Base-by-base conservation (phyloP, 2,797 vertebrate species). In the Caiman crocodilus region DNA sequence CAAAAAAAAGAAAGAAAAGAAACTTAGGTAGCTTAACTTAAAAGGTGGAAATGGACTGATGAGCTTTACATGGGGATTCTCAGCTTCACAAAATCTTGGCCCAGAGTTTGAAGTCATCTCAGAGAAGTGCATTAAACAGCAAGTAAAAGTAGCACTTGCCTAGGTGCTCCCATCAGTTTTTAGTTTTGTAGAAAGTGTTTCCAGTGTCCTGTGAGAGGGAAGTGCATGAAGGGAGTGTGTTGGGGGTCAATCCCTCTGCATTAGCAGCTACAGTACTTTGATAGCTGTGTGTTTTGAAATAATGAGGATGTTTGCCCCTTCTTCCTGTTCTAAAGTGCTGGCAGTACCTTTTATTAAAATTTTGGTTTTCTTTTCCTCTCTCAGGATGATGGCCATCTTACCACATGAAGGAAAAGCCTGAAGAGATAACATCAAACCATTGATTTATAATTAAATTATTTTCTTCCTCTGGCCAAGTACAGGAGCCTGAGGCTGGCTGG, bases 331-430 rank as follows among this genome's bases (percentile, higher is more conserved):
- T 32, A 21, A 65, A 61, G 25, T 23, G 6, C 35, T 73, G 7
- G 1, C 71, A 18, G 76, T 18, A 2, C 5, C 9, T 81, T 59
- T 65, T 59, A 55, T 74, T 5, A 1, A 32, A 81, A 32, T 3
- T 0, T 17, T 59, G 2, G 28, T 42, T 35, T 76, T 85, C 56
- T 32, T 76, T 25, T 25, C 2, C 10, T 74, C 71, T 35, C 1
- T 8, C 4, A 0, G 0, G 0, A 3, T 42, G 42, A 14, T n/a
- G 2, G 0, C 21, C 78, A 8, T 65, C 15, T 2, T n/a, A 84
- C 42, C 10, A 69, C 86, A 55, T n/a, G 42, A 6, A 25, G 23
- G 25, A 15, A 76, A 79, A 55, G 5, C 30, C 64, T 75, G 64
- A 15, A 0, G 0, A 28, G 26, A 57, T 28, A 64, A 91, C 81